phyloP scores from a whole-genome alignment of 2,113 vertebrate genomes.

The Bubalus kerabau region DNA sequence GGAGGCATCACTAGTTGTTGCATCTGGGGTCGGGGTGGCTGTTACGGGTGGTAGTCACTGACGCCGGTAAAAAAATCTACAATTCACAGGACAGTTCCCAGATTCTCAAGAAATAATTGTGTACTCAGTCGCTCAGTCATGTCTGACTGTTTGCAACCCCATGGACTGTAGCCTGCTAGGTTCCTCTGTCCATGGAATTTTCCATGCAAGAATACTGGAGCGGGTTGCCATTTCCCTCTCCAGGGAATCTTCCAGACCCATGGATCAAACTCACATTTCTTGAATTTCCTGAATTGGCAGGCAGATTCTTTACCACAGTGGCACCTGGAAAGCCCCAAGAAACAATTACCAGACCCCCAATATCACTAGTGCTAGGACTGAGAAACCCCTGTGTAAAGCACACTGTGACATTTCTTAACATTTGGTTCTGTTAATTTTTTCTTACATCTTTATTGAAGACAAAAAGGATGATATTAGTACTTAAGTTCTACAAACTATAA shows the following conservation, averaged over 20 bases:
- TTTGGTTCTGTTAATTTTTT: background rate
- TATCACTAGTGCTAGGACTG: background rate
- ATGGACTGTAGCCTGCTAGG: background rate
- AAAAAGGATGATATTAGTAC: background rate
- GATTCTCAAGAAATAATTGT: background rate
- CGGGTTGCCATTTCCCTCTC: background rate
- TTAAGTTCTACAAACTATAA: background rate
- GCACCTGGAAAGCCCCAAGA: background rate
- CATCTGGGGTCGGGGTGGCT: rapidly evolving
- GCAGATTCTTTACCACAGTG: background rate
- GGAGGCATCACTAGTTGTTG: background rate
- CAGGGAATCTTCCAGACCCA: background rate
- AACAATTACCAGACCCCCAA: background rate
- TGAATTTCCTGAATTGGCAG: background rate
- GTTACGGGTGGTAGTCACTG: background rate
- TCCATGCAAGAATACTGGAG: background rate
- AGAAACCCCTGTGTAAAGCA: background rate
- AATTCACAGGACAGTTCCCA: background rate
- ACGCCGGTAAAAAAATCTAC: background rate
- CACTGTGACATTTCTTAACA: background rate
- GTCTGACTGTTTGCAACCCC: background rate
- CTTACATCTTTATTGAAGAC: background rate
- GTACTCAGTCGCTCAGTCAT: background rate
- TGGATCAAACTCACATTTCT: background rate
- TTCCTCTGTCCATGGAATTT: background rate